Base-by-base conservation (phyloP, 2,797 vertebrate species). In the Melanotaenia pygmaea region DNA sequence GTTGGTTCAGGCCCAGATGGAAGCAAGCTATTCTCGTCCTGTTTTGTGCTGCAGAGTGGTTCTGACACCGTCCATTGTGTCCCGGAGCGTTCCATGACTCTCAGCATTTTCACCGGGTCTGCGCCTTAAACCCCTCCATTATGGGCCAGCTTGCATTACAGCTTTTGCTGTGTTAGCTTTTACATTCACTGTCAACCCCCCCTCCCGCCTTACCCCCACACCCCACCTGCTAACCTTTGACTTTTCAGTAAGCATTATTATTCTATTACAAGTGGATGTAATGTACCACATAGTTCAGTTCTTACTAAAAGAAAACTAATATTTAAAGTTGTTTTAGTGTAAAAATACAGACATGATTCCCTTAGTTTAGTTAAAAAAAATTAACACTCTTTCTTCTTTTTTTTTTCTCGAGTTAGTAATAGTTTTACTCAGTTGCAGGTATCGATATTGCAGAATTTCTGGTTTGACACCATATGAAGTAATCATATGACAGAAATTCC, bases 161-260 rank as follows among this genome's bases (percentile, higher is more conserved):
- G 74, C 77, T 82, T 92, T 88, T 93, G 94, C 93, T 93, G 93
- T 56, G 92, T 83, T 82, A 67, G 92, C 94, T 90, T 88, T 94
- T 94, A 74, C 81, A 90, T 95, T 95, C 91, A 94, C 18, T 64
- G 1, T 0, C 22, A 1, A 14, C 8, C 11, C 1, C 6, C 2
- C 5, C 22, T 24, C 22, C 1, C 22, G 24, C 35, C 2, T 3
- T 8, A n/a, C 28, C 12, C 20, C 28, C 22, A 22, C 22, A 50
- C 22, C 28, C 32, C 35, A 8, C 16, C 22, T 68, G 0, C 38
- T 35, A 63, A 70, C n/a, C 24, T 79, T 65, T 67, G 24, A 75
- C 73, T 75, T 82, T 82, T 76, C 67, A 73, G 76, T 74, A 38
- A 59, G 57, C 9, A 5, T 59, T 71, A 28, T 54, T 7, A 13